Percentiles rank a stretch among this genome's conserved stretches.
These are phyloP conservation scores for Agonopterix subpropinquella DNA, from an alignment of 2,888 invertebrate genomes.

Conservation along the genomic window DNA sequence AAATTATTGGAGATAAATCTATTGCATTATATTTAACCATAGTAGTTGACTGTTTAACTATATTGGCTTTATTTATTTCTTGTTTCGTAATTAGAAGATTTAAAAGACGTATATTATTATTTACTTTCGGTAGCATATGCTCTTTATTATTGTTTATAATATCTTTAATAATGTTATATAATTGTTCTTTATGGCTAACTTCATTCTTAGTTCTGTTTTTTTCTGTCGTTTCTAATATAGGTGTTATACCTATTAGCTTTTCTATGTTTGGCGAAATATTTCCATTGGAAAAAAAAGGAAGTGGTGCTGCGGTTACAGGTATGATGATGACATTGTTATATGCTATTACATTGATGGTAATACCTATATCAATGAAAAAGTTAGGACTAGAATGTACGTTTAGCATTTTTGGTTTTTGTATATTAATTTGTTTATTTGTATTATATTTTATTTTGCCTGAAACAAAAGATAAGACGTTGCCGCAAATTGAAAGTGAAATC, in stretches of 20 bases:
- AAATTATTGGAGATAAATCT: constrained; percentile 23
- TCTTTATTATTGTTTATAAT: constrained; percentile 3
- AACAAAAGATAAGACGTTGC: constrained; percentile 21
- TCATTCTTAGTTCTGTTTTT: constrained; percentile 26
- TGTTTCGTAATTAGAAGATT: constrained; percentile 21
- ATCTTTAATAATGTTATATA: constrained; percentile 15
- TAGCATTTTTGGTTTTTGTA: constrained; percentile 21
- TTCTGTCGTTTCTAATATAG: constrained; percentile 22
- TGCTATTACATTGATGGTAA: constrained; percentile 26
- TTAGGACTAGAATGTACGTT: constrained; percentile 28
- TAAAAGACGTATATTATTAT: constrained; percentile 30
- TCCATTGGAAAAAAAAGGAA: constrained; percentile 34
- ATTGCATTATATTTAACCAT: constrained; percentile 29
- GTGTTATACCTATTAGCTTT: constrained; percentile 27
- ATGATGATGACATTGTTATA: constrained; percentile 28
- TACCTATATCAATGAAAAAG: constrained; percentile 27
- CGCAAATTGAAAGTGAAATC: constrained; percentile 33
- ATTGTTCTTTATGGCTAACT: constrained; percentile 19
- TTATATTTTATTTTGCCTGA: constrained; percentile 33
- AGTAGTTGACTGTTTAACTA: constrained; percentile 25
- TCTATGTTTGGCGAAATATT: constrained; percentile 31
- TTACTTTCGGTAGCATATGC: constrained; percentile 18
- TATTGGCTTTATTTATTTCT: constrained; percentile 23
- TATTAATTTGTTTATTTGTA: constrained; percentile 21
- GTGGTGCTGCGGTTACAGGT: constrained; percentile 24